Evolutionary conservation across 2,113 vertebrate species (phyloP), one percentile per base, ranked within the genome.

Genomic region (Mesocricetus auratus): DNA sequence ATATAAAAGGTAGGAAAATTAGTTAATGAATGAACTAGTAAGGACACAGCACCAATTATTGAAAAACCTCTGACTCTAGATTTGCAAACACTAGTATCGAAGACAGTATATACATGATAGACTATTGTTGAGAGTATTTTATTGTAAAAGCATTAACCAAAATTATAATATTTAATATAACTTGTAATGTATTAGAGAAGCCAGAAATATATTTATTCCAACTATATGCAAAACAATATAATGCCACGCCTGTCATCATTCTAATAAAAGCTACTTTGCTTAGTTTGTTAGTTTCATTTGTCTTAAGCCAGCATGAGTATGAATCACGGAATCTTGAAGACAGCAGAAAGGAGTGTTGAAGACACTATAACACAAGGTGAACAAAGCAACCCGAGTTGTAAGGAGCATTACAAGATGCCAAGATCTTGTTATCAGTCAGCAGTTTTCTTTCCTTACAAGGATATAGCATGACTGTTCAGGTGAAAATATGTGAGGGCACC

Each of bases 231-330:
- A 94, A 92, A 86, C 1, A 73, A 11, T 1, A 89, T 15, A 16
- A 53, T 0, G n/a, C 0, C 47, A 7, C 7, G 42, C 81, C 1
- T 78, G 15, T 68, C 78, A 1, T 79, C 36, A 89, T 58, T 45
- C 71, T 64, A 96, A 66, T 86, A 36, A 95, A 77, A 96, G 90
- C 7, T 62, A 78, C 78, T 73, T 47, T 82, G 31, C 53, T 15
- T 56, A 56, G 53, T 88, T 78, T 81, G 13, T 36, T 31, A 19
- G 2, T 77, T 45, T 81, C 47, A 79, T 15, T 75, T n/a, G 22
- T 53, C 24, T 50, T 50, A 19, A 74, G 13, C 45, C 8, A 82
- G 33, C 50, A 39, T 60, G 50, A 88, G 11, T 29, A 86, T 92
- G 87, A 69, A 75, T 94, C 39, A 82, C 42, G 12, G 19, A 47